A percentile compares a stretch with the other conserved stretches of the same genome.
phyloP scores from a whole-genome alignment of 2,113 vertebrate genomes.

The Neodon shergylaensis region DNA sequence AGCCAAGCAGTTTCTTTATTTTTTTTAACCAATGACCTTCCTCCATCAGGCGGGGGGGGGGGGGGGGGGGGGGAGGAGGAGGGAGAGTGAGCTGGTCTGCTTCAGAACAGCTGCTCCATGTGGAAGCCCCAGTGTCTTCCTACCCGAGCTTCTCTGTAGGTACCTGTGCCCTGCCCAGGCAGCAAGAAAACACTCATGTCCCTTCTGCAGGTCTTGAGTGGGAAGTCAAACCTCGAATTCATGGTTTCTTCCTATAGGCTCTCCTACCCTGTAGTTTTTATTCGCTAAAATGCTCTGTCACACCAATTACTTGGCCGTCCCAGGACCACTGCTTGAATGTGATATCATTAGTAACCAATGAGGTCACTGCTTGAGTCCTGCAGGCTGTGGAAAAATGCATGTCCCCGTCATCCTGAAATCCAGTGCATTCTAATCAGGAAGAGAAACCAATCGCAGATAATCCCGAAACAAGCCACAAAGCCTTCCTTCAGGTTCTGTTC shows the following conservation, averaged over 20 bases:
- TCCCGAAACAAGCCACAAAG: neutral
- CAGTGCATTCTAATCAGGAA: neutral
- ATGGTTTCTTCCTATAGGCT: neutral
- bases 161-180: neutral
- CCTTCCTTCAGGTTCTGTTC: neutral
- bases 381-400: neutral
- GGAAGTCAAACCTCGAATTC: neutral
- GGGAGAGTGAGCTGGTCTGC: neutral
- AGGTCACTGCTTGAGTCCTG: neutral
- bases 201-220: neutral
- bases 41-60: no score
- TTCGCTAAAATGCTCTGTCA: neutral
- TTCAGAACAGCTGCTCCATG: neutral
- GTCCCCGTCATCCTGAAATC: neutral
- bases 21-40: no score
- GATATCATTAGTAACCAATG: neutral
- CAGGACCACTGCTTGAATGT: neutral
- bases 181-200: neutral
- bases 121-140: neutral
- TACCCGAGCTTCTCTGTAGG: neutral
- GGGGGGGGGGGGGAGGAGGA: accelerated
- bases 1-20: no score
- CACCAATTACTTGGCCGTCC: neutral
- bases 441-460: neutral
- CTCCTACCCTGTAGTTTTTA: neutral